Percentiles rank a stretch among this genome's conserved stretches.
These are phyloP conservation scores for Acleris holmiana DNA, from an alignment of 2,888 invertebrate genomes.

Conservation along the genomic window DNA sequence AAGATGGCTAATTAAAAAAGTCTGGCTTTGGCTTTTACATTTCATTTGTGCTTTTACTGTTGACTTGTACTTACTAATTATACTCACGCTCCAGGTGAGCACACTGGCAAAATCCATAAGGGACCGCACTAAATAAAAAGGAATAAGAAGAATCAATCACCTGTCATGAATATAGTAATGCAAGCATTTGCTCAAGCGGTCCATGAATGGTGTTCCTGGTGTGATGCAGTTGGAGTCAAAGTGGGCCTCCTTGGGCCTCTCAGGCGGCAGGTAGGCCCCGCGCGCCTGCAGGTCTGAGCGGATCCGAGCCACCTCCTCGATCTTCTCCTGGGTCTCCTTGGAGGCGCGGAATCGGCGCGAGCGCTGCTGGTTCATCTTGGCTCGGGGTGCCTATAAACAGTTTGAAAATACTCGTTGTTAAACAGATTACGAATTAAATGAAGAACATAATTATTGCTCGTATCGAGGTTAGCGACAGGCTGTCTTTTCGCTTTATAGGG, in stretches of 20 bases:
- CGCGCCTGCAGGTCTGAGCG: constrained; percentile 88
- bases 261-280: constrained; percentile 91
- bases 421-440: too few species aligned
- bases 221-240: constrained; percentile 99
- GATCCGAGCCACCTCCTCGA: constrained; percentile 92
- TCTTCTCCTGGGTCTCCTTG: constrained; percentile 96
- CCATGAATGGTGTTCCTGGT: constrained; percentile 99
- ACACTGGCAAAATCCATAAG: too few species aligned
- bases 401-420: constrained; percentile 41
- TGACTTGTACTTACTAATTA: too few species aligned
- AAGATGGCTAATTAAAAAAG: too few species aligned
- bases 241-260: constrained; percentile 95
- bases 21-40: too few species aligned
- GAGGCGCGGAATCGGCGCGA: constrained; percentile 98
- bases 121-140: too few species aligned
- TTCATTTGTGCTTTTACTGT: too few species aligned
- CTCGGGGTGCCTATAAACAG: constrained; percentile 91
- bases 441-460: too few species aligned
- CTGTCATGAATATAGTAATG: constrained; percentile 95
- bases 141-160: too few species aligned
- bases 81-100: too few species aligned
- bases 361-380: constrained; percentile 99
- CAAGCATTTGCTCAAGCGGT: constrained; percentile 92
- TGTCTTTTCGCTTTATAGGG: too few species aligned
- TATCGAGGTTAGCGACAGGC: too few species aligned